phyloP scores from a whole-genome alignment of 2,888 invertebrate species.

The Ametastegia equiseti region DNA sequence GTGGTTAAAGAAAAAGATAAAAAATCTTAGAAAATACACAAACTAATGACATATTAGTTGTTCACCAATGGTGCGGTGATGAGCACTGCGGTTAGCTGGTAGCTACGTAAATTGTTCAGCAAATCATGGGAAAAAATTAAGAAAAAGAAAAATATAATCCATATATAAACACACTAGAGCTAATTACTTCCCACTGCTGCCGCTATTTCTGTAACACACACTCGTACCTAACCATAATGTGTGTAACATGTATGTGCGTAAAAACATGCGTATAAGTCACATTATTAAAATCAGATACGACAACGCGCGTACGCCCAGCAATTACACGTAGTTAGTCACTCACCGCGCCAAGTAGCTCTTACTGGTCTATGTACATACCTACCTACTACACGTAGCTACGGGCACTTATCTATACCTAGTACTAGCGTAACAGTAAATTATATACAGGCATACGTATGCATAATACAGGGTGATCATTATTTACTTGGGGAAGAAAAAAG shows the following conservation, averaged over 20 bases:
- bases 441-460: too few relatives aligned
- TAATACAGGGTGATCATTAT: too few relatives aligned
- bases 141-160: background rate
- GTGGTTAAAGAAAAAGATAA: too few relatives aligned
- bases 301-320: background rate
- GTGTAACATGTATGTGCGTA: too few relatives aligned
- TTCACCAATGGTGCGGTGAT: too few relatives aligned
- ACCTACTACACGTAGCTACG: background rate
- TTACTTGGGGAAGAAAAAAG: too few relatives aligned
- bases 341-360: background rate
- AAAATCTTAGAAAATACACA: too few relatives aligned
- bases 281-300: conserved; percentile 25
- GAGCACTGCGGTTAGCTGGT: too few relatives aligned
- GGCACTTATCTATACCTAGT: background rate
- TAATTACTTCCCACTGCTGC: conserved; percentile 11
- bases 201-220: background rate
- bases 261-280: background rate
- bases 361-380: background rate
- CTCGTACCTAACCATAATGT: background rate
- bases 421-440: background rate
- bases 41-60: too few relatives aligned
- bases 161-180: background rate
- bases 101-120: background rate
- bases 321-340: conserved; percentile 23
- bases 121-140: background rate